Conservation (phyloP, 2,888 invertebrate species). For the Mesochorus sp. region DNA sequence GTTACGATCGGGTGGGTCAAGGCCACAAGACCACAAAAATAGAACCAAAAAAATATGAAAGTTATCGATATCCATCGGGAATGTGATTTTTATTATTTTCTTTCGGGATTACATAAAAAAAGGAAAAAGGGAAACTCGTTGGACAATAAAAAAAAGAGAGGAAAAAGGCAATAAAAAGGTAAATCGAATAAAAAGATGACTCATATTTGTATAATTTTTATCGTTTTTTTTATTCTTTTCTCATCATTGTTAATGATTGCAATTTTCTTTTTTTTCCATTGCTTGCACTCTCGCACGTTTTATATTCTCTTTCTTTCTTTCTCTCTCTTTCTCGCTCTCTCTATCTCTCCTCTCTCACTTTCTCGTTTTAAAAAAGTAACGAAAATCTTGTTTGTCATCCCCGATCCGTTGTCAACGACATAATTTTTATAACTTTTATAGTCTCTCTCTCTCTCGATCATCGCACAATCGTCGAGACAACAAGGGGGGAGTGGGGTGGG, state of each 20-base stretch:
- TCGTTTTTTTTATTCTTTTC: conserved; percentile 56
- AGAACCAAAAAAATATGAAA: too few relatives aligned
- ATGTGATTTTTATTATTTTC: neutral
- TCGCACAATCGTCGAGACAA: conserved; percentile 52
- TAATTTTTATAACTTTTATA: conserved; percentile 15
- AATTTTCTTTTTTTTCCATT: conserved; percentile 48
- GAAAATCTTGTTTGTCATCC: conserved; percentile 63
- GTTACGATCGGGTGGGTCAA: neutral
- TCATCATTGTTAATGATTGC: conserved; percentile 43
- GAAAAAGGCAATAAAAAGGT: conserved; percentile 13
- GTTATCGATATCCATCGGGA: neutral
- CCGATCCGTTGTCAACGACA: conserved; percentile 54
- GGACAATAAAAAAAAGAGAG: conserved; percentile 16
- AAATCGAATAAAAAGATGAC: conserved; percentile 64
- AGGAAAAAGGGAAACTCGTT: neutral
- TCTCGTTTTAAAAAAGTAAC: conserved; percentile 63
- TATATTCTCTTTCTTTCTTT: conserved; percentile 43
- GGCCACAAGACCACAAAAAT: too few relatives aligned
- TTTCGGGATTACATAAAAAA: neutral
- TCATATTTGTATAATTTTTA: conserved; percentile 50
- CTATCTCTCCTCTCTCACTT: conserved; percentile 43
- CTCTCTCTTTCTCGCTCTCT: conserved; percentile 41
- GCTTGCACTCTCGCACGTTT: conserved; percentile 55
- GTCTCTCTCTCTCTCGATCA: conserved; percentile 26
- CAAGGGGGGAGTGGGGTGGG: too few relatives aligned